Base-by-base conservation (phyloP, 2,113 vertebrate species). In the Gallinago jamesoni region DNA sequence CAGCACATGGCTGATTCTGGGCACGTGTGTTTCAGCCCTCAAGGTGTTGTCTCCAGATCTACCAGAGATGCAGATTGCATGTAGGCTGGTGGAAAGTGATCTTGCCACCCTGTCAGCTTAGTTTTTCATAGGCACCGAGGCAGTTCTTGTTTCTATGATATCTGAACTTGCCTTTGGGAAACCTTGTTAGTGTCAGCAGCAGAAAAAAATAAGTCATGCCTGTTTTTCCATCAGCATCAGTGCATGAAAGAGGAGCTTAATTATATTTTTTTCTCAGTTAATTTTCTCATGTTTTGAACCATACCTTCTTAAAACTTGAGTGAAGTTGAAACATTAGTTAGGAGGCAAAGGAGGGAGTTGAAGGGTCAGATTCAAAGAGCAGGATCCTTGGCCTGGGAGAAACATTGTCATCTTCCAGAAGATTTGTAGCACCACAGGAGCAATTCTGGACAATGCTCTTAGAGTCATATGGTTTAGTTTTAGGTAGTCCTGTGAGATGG, bases 111-210 rank as follows among this genome's bases (percentile, higher is more conserved):
- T 87, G 77, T 66, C 89, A 89, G 57, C 35, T 89, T 84, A 21
- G 43, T 50, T 92, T 93, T 68, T 66, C 50, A 5, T 24, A 57
- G 45, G 24, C 78, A 86, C 28, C 0, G 4, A 93, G 72, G 52
- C 60, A 81, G 25, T 72, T 89, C 57, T 82, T 76, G 39, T 79
- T 89, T 87, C 57, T 69, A 0, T 30, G 16, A 33, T 69, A 25
- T 35, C 64, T 84, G 78, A 73, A 62, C 93, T 94, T 80, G 57
- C 77, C 70, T 93, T 91, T 48, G 50, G 84, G 92, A 92, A 89
- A 57, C 45, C 69, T 76, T 59, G 17, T 37, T 73, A 37, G 66
- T 33, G 15, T 68, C 56, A 79, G 57, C 56, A 82, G 76, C 15
- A n/a, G 52, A 22, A 93, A 74, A 76, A 76, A 41, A 62, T 1